Conservation (phyloP, 2,888 invertebrate species). For the Diogma glabrata region DNA sequence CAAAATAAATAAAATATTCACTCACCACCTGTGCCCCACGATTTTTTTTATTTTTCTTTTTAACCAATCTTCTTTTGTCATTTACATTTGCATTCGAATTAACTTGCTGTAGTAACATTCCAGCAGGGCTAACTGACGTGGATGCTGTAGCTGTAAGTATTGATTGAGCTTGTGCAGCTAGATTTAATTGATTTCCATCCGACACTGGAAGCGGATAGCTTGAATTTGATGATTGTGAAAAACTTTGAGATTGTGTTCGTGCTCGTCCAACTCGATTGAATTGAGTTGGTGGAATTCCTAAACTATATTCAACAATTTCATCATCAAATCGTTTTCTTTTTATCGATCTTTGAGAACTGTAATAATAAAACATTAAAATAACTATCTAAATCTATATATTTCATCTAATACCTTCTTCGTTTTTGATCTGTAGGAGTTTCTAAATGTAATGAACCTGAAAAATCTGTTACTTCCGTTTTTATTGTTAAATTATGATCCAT, state of each 20-base stretch:
- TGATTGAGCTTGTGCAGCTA: not conserved
- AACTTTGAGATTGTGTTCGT: constrained; percentile 40
- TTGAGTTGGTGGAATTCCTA: constrained; percentile 47
- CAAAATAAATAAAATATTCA: too few relatives aligned
- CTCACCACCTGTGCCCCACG: constrained; percentile 27
- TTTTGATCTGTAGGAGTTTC: too few relatives aligned
- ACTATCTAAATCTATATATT: too few relatives aligned
- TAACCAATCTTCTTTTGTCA: constrained; percentile 16
- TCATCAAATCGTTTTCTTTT: constrained; percentile 94
- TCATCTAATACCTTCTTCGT: too few relatives aligned
- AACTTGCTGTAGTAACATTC: constrained; percentile 5
- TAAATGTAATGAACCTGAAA: too few relatives aligned
- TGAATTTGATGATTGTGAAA: constrained; percentile 16
- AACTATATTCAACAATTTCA: constrained; percentile 87
- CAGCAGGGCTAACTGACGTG: too few relatives aligned
- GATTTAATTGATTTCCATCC: constrained; percentile 19
- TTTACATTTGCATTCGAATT: constrained; percentile 17
- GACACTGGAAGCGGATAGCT: constrained; percentile 20
- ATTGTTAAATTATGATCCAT: too few relatives aligned
- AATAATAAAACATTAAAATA: constrained; percentile 18
- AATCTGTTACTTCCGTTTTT: too few relatives aligned
- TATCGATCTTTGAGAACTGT: constrained; percentile 84
- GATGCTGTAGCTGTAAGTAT: not conserved
- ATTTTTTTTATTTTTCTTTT: constrained; percentile 23
- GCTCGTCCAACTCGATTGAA: constrained; percentile 30